A percentile compares a stretch with the other conserved stretches of the same genome.
Conservation (phyloP, 2,113 vertebrate species). For the Empidonax traillii region DNA sequence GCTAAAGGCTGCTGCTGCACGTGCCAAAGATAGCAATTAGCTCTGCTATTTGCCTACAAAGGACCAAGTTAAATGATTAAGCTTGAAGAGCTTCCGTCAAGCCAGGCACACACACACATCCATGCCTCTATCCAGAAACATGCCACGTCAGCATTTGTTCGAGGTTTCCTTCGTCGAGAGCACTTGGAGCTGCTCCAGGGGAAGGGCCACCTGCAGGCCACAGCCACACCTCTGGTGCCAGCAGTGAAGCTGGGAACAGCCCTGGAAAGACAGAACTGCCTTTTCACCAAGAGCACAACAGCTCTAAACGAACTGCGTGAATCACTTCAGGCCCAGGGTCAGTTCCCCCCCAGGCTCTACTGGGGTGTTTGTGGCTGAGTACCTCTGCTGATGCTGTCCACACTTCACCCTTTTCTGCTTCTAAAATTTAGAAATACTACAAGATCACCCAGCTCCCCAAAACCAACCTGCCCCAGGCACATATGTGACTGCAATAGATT, state of each 20-base stretch:
- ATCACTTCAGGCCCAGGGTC: neutral
- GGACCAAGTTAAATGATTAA: neutral
- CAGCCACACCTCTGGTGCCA: neutral
- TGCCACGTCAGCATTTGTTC: neutral
- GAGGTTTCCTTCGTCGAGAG: neutral
- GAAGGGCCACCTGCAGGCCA: neutral
- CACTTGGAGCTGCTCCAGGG: neutral
- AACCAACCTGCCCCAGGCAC: neutral
- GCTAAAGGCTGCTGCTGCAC: neutral
- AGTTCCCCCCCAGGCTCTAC: neutral
- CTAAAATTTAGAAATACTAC: neutral
- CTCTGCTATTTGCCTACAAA: neutral
- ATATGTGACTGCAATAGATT: neutral
- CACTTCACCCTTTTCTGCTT: neutral
- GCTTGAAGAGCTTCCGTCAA: neutral
- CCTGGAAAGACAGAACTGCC: neutral
- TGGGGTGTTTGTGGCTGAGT: neutral
- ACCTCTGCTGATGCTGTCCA: neutral
- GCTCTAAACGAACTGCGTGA: neutral
- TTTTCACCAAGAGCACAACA: neutral
- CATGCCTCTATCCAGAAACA: neutral
- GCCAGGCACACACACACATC: neutral
- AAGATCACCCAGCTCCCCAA: neutral
- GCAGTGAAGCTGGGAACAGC: neutral
- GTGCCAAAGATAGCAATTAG: constrained; percentile 6